A percentile compares a stretch with the other conserved stretches of the same genome.
phyloP scores from a whole-genome alignment of 2,797 vertebrate genomes.

The Coendou prehensilis region DNA sequence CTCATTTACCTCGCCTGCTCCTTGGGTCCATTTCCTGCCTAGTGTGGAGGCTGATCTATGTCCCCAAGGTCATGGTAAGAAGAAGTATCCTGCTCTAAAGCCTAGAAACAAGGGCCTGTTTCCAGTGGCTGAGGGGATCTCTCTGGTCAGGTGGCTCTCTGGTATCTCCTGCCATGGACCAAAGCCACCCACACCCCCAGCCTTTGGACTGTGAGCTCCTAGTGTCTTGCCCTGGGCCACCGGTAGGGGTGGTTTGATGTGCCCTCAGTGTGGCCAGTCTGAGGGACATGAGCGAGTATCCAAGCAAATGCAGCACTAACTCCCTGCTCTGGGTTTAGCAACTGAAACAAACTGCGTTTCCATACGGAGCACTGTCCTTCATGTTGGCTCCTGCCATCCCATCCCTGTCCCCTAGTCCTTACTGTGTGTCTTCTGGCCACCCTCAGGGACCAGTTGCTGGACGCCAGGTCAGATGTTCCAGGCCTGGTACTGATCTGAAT shows the following conservation, averaged over 20 bases:
- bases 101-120: not conserved
- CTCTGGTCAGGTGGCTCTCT: not conserved
- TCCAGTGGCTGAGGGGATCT: not conserved
- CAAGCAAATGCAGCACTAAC: accelerated
- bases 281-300: not conserved
- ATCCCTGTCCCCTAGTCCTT: accelerated
- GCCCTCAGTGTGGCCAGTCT: not conserved
- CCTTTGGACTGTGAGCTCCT: not conserved
- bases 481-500: not conserved
- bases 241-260: not conserved
- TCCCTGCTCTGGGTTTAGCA: not conserved
- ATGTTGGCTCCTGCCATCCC: accelerated
- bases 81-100: not conserved
- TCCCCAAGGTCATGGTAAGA: not conserved
- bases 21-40: not conserved
- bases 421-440: accelerated
- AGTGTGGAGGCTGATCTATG: accelerated
- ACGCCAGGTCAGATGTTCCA: accelerated
- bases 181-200: not conserved
- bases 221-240: too few relatives aligned
- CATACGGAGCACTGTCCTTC: accelerated
- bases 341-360: not conserved
- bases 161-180: not conserved
- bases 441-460: not conserved
- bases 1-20: not conserved